phyloP scores from a whole-genome alignment of 1,140 invertebrate species.

The Arctopsyche grandis region DNA sequence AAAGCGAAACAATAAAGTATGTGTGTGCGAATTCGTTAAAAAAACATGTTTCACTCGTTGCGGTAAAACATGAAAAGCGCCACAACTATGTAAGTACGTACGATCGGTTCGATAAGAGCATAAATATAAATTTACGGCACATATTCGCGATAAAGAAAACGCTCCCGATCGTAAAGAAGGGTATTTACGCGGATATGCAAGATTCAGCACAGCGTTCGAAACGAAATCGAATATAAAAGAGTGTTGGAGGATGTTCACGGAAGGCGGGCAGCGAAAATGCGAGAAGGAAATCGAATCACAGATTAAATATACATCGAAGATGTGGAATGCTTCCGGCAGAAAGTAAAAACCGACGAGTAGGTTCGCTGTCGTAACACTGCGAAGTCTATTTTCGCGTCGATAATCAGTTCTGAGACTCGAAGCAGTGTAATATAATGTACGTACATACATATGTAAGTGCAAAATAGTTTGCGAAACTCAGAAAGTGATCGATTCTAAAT shows the following conservation, averaged over 20 bases:
- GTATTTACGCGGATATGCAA: background rate
- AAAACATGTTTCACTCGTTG: background rate
- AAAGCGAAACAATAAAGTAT: background rate
- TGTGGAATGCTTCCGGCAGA: background rate
- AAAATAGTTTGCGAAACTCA: too few species aligned
- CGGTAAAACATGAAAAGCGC: background rate
- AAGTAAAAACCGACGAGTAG: background rate
- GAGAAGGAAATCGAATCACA: background rate
- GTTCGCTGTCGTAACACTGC: background rate
- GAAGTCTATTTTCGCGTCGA: background rate
- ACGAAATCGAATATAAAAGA: background rate
- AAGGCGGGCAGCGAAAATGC: background rate
- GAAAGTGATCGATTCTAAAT: too few species aligned
- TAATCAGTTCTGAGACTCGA: too few species aligned
- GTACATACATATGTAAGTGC: too few species aligned
- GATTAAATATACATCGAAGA: background rate
- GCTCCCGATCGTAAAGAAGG: background rate
- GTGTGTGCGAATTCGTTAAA: background rate
- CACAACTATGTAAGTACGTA: background rate
- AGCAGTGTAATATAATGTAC: too few species aligned
- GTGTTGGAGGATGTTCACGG: background rate
- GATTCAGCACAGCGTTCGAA: background rate
- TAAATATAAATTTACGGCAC: conserved; percentile 1
- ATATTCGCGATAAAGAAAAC: conserved; percentile 7
- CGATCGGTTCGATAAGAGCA: background rate